Base-by-base conservation (phyloP, 2,888 invertebrate genomes). In the Callyntrura guangdongensis region DNA sequence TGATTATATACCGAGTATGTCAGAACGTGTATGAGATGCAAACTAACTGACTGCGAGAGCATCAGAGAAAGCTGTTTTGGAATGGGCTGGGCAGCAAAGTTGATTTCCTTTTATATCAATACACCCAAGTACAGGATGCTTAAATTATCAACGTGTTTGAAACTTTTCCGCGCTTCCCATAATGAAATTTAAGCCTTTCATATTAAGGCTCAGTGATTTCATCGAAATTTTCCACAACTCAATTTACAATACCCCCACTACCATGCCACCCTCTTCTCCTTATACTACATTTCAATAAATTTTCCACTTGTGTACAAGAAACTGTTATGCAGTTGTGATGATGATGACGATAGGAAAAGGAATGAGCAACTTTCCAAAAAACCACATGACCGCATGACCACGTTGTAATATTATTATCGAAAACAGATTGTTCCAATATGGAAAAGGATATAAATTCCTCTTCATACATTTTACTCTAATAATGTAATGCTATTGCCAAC, bases 361-460 rank as follows among this genome's bases (percentile, higher is more conserved):
- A 36, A 67, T 67, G 36, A 36, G 20, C 67, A 67, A 67, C 14
- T 67, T 67, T 25, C 25, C 27, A 14, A 67, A 36, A 67, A 36
- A 67, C 67, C 67, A 36, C 67, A 67, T 67, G 67, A 67, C 67
- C 67, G 27, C 67, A 67, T 14, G n/a, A 27, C 67, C 27, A 14
- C 27, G 27, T 67, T 67, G 27, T 27, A 67, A 27, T 36, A 36
- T 36, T 36, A 36, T 36, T 36, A n/a, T 67, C 4, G 67, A 27
- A 27, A 67, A 8, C 27, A n/a, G 14, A 11, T 25, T 67, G 36
- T 27, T n/a, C 56, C 56, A 5, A 53, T 53, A 36, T 4, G 36
- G 36, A 2, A 6, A 36, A 36, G 36, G 36, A 2, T 36, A 36
- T 36, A 36, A 36, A 36, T 36, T 6, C 6, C 6, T 6, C 36